Evolutionary conservation across 1,140 invertebrate genomes (phyloP).

Genomic region (Aphelenchoides fujianensis): DNA sequence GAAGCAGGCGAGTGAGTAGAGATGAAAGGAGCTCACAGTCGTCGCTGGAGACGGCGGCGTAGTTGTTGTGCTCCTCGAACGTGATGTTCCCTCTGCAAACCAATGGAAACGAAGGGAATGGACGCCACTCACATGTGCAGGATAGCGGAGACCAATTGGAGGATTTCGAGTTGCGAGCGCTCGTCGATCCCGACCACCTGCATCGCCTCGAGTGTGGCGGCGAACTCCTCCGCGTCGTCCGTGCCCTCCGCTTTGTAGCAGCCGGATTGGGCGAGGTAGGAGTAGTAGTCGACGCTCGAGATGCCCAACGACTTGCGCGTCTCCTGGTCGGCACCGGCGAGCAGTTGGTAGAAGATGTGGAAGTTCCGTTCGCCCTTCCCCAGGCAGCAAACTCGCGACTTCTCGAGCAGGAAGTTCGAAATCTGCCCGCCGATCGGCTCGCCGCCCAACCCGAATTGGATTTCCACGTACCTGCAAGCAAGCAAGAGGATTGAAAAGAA

Average conservation of each 20-base stretch:
- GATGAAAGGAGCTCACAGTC: conserved; percentile 67
- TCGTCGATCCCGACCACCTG: conserved; percentile 70
- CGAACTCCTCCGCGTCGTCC: conserved; percentile 70
- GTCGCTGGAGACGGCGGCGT: conserved; percentile 69
- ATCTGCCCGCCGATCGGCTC: conserved; percentile 75
- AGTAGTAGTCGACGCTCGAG: conserved; percentile 70
- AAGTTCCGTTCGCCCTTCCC: conserved; percentile 73
- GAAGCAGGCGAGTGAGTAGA: conserved; percentile 35
- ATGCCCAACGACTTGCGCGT: conserved; percentile 64
- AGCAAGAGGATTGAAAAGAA: too few relatives aligned
- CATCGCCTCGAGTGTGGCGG: conserved; percentile 68
- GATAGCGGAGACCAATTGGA: conserved; percentile 70
- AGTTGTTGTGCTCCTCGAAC: conserved; percentile 70
- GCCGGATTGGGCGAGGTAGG: conserved; percentile 70
- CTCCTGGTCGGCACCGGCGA: conserved; percentile 69
- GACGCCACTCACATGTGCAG: conserved; percentile 67
- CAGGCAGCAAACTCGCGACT: conserved; percentile 72
- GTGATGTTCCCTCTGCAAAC: conserved; percentile 68
- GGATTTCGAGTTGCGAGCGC: conserved; percentile 68
- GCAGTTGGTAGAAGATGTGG: conserved; percentile 77
- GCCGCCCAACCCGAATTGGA: conserved; percentile 74
- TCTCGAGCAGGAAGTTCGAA: conserved; percentile 76
- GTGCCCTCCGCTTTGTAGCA: conserved; percentile 71
- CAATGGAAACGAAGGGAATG: not conserved
- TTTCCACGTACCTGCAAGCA: conserved; percentile 80